These are phyloP conservation scores for Nothocercus julius DNA, from an alignment of 2,113 vertebrate species.

Conservation along the genomic window DNA sequence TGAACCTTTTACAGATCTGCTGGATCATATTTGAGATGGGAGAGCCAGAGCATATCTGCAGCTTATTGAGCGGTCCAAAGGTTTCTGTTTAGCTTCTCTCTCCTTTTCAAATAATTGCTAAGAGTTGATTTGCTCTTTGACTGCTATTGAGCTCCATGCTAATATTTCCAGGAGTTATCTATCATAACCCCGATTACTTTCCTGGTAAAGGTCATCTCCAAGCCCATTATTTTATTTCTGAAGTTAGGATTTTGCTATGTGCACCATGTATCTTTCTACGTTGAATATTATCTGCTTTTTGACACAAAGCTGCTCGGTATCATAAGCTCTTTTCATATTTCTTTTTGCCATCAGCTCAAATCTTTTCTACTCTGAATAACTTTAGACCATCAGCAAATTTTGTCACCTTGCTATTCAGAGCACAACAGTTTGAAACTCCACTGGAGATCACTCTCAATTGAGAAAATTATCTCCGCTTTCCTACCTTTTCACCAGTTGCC, in stretches of 20 bases:
- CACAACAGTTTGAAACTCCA: neutral
- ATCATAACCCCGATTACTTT: neutral
- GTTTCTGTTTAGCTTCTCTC: neutral
- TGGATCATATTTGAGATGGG: neutral
- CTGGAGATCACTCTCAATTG: neutral
- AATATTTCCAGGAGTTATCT: neutral
- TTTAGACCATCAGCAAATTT: neutral
- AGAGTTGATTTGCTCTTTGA: neutral
- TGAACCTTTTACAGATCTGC: neutral
- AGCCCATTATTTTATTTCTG: neutral
- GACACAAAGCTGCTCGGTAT: neutral
- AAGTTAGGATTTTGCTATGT: neutral
- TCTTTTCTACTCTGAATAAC: neutral
- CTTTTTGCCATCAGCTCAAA: neutral
- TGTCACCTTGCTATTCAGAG: neutral
- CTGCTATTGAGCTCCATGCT: neutral
- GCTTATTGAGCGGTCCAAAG: neutral
- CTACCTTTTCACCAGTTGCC: neutral
- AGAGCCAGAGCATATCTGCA: neutral
- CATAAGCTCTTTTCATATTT: neutral
- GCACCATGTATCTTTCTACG: neutral
- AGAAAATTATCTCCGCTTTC: neutral
- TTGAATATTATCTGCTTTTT: neutral
- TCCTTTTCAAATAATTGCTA: neutral
- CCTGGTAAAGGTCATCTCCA: neutral